These are phyloP conservation scores for Ylistrum balloti DNA, from an alignment of 1,140 invertebrate species.

Conservation along the genomic window DNA sequence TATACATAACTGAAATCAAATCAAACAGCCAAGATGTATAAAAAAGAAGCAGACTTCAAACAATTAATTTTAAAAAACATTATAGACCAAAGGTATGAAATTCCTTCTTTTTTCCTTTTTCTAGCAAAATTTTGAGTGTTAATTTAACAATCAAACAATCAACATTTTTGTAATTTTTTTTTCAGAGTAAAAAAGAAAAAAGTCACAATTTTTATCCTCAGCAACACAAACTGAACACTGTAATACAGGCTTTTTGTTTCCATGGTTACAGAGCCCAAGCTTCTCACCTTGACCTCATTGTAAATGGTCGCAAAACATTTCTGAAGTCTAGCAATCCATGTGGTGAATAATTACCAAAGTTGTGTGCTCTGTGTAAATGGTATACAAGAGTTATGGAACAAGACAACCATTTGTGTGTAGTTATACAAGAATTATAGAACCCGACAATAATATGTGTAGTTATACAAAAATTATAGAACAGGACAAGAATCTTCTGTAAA, in stretches of 20 bases:
- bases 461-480: too few relatives aligned
- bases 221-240: conserved; percentile 1
- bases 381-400: neutral
- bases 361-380: neutral
- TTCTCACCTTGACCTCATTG: conserved; percentile 61
- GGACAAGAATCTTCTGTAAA: too few relatives aligned
- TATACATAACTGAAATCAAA: neutral
- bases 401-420: too few relatives aligned
- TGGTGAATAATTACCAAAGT: conserved; percentile 62
- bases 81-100: too few relatives aligned
- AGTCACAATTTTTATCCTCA: neutral
- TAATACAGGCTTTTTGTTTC: neutral
- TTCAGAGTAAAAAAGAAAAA: conserved; percentile 3
- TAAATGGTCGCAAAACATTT: conserved; percentile 62
- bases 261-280: neutral
- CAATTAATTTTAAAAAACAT: neutral
- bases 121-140: neutral
- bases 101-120: too few relatives aligned
- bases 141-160: too few relatives aligned
- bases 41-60: too few relatives aligned
- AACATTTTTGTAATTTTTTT: neutral
- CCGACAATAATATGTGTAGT: too few relatives aligned
- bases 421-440: too few relatives aligned
- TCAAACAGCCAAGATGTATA: too few relatives aligned
- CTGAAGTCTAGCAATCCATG: conserved; percentile 71